Evolutionary conservation across 1,140 invertebrate genomes (phyloP), one percentile per base, ranked within the genome.

Genomic region (Drosophila oshimai): DNA sequence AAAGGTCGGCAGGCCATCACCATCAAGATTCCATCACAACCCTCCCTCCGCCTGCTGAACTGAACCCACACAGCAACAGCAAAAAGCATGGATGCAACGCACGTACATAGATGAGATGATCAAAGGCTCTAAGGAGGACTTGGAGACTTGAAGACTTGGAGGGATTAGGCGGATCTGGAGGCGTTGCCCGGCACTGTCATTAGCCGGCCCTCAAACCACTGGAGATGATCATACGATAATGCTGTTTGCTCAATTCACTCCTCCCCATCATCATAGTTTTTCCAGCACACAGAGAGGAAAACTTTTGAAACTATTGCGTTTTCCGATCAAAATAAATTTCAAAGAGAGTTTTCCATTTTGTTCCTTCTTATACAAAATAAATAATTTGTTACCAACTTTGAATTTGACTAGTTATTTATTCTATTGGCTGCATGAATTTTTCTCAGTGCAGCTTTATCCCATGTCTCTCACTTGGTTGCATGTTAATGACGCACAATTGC

Each of bases 241-340:
- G 64, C 33, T 80, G 77, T 81, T 81, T 83, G 77, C 72, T 72
- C 65, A 76, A 61, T 58, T 74, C 72, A 36, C 37, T 39, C 28
- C 31, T 10, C 6, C 10, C 51, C 13, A 12, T 15, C 9, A 4
- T 20, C 24, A 26, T 22, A 12, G 3, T n/a, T n/a, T n/a, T n/a
- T n/a, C n/a, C n/a, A n/a, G n/a, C n/a, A n/a, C 2, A 2, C 0
- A 13, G 1, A 3, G n/a, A n/a, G n/a, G n/a, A n/a, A n/a, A n/a
- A n/a, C n/a, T n/a, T n/a, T n/a, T n/a, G n/a, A 44, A 24, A 22
- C 1, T 9, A 44, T 2, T 10, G 2, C 4, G 9, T 9, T 2
- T 5, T 0, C 6, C 7, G 13, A 9, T 12, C 6, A 26, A 26
- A 26, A 2, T 26, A 26, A 4, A 5, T 26, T 26, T 26, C 9